phyloP scores from a whole-genome alignment of 1,140 invertebrate species.

The Drosophila kikkawai region DNA sequence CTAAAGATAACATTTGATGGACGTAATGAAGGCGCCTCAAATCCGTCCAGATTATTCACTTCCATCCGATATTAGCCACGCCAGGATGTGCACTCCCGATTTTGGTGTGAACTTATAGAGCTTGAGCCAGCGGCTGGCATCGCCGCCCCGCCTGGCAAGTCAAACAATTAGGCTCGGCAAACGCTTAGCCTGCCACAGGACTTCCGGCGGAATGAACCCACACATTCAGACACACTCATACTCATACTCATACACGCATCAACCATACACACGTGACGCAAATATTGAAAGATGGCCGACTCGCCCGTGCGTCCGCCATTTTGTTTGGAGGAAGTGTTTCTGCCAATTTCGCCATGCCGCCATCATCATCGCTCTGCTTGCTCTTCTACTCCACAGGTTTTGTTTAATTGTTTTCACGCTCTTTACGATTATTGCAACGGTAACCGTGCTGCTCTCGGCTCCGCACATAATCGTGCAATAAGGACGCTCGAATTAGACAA shows the following conservation, averaged over 20 bases:
- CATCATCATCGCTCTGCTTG: slow-evolving; percentile 11
- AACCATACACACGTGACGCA: slow-evolving; percentile 47
- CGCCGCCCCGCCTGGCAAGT: slow-evolving; percentile 34
- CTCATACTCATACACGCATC: slow-evolving; percentile 13
- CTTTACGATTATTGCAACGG: slow-evolving; percentile 98
- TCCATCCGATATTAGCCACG: slow-evolving; percentile 4
- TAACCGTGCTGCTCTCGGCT: slow-evolving; percentile 96
- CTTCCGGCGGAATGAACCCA: slow-evolving; percentile 62
- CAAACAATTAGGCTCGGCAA: slow-evolving; percentile 72
- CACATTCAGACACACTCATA: not conserved
- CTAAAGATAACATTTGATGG: not conserved
- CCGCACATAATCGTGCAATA: slow-evolving; percentile 98
- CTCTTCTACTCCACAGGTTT: slow-evolving; percentile 88
- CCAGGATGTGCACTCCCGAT: slow-evolving; percentile 15
- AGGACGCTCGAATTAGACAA: slow-evolving; percentile 82
- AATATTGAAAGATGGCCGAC: slow-evolving; percentile 61
- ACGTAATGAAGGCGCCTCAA: not conserved
- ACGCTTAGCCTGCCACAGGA: slow-evolving; percentile 49
- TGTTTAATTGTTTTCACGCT: slow-evolving; percentile 98
- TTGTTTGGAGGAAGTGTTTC: slow-evolving; percentile 24
- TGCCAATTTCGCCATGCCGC: slow-evolving; percentile 15
- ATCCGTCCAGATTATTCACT: slow-evolving; percentile 1
- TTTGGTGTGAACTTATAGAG: slow-evolving; percentile 41
- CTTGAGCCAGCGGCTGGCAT: slow-evolving; percentile 36
- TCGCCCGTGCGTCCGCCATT: slow-evolving; percentile 41